These are phyloP conservation scores for Syrista parreyssii DNA, from an alignment of 2,888 invertebrate genomes.

Conservation along the genomic window DNA sequence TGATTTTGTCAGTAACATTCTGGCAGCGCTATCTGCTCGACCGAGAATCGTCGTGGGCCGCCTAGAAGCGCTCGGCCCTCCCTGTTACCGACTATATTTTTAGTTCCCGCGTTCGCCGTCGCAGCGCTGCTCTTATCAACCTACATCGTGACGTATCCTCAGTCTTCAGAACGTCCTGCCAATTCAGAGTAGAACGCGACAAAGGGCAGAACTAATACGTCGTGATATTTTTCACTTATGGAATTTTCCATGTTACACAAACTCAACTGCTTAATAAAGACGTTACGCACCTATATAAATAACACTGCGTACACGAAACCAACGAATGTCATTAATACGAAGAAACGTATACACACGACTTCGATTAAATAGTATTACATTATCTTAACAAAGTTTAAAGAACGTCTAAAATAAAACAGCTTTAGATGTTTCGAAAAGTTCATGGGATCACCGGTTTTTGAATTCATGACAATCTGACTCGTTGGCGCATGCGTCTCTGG, in stretches of 20 bases:
- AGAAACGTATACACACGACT: not conserved
- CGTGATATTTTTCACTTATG: not conserved
- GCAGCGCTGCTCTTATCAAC: constrained; percentile 2
- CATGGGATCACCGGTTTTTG: not conserved
- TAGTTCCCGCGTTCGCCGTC: constrained; percentile 15
- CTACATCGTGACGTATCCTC: not conserved
- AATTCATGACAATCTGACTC: not conserved
- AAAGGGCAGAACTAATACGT: not conserved
- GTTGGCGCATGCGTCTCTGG: not conserved
- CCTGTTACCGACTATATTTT: constrained; percentile 27
- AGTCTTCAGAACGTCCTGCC: constrained; percentile 1
- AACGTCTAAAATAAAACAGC: not conserved
- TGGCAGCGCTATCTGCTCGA: constrained; percentile 18
- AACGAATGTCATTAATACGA: not conserved
- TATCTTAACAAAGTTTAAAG: not conserved
- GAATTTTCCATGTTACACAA: not conserved
- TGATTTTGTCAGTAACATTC: constrained; percentile 37
- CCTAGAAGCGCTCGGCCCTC: constrained; percentile 18
- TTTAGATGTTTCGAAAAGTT: not conserved
- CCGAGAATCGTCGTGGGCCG: constrained; percentile 20
- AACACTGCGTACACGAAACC: not conserved
- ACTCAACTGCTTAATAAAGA: not conserved
- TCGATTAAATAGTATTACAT: not conserved
- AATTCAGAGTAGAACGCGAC: not conserved
- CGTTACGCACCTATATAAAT: not conserved